A percentile compares a stretch with the other conserved stretches of the same genome.
Evolutionary conservation across 2,797 vertebrate species (phyloP).

Genomic region (Knipowitschia caucasica): DNA sequence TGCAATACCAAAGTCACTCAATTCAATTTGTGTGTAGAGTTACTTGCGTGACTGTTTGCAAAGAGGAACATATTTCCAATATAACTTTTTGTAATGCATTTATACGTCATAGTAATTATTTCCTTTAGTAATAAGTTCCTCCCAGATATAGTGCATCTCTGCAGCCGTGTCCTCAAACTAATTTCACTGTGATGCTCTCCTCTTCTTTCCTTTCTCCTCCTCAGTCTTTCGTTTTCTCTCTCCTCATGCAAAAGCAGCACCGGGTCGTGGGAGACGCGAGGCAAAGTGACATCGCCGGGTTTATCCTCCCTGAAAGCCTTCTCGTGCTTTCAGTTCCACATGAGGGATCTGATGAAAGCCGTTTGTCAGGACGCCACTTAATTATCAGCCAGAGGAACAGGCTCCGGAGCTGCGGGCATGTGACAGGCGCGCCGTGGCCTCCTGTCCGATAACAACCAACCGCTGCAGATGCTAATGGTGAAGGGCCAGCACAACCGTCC

Average conservation of each 20-base stretch:
- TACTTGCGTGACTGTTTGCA: no score
- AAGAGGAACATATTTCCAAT: no score
- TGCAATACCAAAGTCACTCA: no score
- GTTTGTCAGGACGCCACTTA: constrained; percentile 80
- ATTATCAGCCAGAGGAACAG: constrained; percentile 76
- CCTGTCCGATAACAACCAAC: constrained; percentile 66
- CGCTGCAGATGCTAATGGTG: constrained; percentile 61
- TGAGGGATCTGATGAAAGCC: constrained; percentile 79
- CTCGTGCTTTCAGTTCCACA: constrained; percentile 79
- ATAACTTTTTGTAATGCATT: no score
- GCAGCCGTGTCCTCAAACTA: constrained; percentile 33
- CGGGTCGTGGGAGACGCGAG: constrained; percentile 73
- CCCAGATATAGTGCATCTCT: constrained; percentile 19
- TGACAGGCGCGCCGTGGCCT: constrained; percentile 72
- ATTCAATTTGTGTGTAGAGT: no score
- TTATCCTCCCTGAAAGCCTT: constrained; percentile 79
- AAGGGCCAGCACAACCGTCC: constrained; percentile 58
- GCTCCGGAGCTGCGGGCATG: constrained; percentile 66
- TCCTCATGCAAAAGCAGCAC: constrained; percentile 62
- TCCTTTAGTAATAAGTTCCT: no score
- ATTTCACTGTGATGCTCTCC: background rate
- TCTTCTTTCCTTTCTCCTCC: constrained; percentile 25
- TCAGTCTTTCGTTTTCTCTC: constrained; percentile 42
- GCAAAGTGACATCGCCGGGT: constrained; percentile 72
- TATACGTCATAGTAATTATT: no score